A percentile compares a stretch with the other conserved stretches of the same genome.
These are phyloP conservation scores for Pipra filicauda DNA, from an alignment of 2,113 vertebrate species.

Conservation along the genomic window DNA sequence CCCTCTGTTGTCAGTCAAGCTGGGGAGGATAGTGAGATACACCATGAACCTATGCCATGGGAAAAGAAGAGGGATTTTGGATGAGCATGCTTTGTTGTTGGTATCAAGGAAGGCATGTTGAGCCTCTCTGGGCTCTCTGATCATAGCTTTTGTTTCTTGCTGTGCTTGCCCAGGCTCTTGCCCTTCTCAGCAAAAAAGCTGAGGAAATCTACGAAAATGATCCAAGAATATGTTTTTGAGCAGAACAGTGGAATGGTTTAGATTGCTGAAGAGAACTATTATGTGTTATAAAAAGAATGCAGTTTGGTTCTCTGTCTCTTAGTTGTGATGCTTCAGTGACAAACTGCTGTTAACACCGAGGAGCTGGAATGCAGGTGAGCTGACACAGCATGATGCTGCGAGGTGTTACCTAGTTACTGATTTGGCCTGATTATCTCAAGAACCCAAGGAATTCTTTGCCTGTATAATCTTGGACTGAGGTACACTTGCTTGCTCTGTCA, in stretches of 20 bases:
- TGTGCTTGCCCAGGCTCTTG: not conserved
- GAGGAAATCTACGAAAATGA: not conserved
- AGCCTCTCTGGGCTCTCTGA: not conserved
- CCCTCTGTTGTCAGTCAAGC: not conserved
- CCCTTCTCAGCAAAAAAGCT: not conserved
- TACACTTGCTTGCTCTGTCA: fast-evolving
- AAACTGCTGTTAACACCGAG: not conserved
- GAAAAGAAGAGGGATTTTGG: not conserved
- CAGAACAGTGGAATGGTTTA: not conserved
- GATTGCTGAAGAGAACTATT: not conserved
- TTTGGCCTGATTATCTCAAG: not conserved
- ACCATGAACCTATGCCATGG: fast-evolving
- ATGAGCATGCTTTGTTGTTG: not conserved
- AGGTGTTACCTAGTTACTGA: no score
- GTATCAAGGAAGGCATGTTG: not conserved
- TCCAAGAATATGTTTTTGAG: not conserved
- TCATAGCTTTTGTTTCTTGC: not conserved
- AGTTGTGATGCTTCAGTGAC: not conserved
- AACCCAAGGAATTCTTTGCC: not conserved
- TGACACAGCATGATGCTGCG: not conserved
- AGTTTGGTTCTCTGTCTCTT: fast-evolving
- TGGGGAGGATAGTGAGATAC: fast-evolving
- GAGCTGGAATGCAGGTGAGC: not conserved
- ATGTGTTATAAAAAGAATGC: not conserved
- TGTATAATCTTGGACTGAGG: not conserved